Conservation (phyloP, 1,140 invertebrate genomes). For the Pemphigus obesinymphae region DNA sequence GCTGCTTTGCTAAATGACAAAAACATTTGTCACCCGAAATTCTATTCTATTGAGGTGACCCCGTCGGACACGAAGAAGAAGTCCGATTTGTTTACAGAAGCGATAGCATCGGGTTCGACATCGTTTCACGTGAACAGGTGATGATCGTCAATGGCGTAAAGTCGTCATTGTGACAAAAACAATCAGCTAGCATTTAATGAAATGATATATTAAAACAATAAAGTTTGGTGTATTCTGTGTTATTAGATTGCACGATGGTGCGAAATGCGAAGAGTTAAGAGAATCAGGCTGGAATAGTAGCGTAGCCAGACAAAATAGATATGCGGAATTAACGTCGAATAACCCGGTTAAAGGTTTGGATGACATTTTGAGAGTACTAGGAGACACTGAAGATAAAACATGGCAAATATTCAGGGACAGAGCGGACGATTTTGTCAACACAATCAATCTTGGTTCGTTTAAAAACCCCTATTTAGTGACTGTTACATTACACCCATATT, state of each 20-base stretch:
- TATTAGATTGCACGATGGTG: background rate
- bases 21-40: background rate
- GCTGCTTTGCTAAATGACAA: slow-evolving; percentile 66
- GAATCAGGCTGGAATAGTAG: background rate
- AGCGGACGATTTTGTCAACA: background rate
- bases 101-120: background rate
- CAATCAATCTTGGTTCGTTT: background rate
- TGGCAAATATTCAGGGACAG: background rate
- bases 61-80: background rate
- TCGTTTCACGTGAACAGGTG: background rate
- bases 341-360: background rate
- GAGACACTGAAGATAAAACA: background rate
- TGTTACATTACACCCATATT: too few relatives aligned
- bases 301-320: background rate
- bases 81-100: background rate
- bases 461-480: too few relatives aligned
- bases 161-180: too few relatives aligned
- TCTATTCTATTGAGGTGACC: background rate
- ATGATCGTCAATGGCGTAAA: too few relatives aligned
- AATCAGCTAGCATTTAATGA: too few relatives aligned
- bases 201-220: background rate
- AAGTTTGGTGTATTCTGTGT: background rate
- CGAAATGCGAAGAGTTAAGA: background rate
- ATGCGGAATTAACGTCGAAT: background rate
- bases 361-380: background rate